Evolutionary conservation across 2,888 invertebrate species (phyloP).

Genomic region (Drosophila villosipedis): DNA sequence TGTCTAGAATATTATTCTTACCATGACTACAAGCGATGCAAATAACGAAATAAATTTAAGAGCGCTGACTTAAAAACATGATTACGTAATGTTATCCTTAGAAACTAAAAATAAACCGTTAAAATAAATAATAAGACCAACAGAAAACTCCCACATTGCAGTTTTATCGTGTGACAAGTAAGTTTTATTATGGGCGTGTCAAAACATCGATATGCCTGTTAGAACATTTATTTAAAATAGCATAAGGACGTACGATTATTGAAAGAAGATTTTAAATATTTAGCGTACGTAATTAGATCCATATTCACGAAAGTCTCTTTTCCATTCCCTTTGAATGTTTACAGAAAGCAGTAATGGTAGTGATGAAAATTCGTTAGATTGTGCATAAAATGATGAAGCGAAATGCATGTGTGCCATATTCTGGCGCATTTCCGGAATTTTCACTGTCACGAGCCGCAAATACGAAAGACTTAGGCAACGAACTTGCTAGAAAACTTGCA

Average conservation of each 20-base stretch:
- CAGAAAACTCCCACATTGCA: background rate
- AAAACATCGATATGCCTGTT: background rate
- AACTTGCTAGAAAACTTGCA: constrained; percentile 66
- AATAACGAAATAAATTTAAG: background rate
- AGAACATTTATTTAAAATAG: background rate
- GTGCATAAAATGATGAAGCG: background rate
- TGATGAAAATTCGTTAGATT: background rate
- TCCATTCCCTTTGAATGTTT: background rate
- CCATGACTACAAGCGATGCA: background rate
- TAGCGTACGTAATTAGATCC: background rate
- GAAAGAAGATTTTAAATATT: background rate
- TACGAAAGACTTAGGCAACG: constrained; percentile 71
- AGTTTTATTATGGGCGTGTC: background rate
- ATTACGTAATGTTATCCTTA: background rate
- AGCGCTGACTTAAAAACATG: background rate
- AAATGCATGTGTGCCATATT: constrained; percentile 30
- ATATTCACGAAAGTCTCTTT: background rate
- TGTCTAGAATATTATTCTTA: background rate
- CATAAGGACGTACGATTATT: no score
- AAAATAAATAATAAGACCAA: background rate
- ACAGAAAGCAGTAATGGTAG: background rate
- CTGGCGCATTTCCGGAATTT: constrained; percentile 40
- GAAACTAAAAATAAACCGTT: background rate
- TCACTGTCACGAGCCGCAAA: constrained; percentile 37
- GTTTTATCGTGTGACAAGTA: no score